Conservation (phyloP, 2,888 invertebrate genomes). For the Plemyria rubiginata region DNA sequence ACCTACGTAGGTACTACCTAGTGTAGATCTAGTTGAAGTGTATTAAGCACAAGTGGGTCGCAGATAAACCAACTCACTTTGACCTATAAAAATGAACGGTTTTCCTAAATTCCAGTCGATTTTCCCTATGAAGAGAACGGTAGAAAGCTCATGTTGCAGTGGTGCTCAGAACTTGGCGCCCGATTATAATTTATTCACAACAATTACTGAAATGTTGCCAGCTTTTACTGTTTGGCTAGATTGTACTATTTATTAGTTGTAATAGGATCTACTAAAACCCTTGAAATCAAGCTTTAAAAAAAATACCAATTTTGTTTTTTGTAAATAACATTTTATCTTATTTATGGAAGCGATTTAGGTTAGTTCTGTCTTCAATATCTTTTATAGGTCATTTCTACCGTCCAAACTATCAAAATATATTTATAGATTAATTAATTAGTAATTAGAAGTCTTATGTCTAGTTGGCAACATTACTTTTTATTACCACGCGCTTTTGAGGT, state of each 20-base stretch:
- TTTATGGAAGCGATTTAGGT: too few relatives aligned
- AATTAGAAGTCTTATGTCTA: background rate
- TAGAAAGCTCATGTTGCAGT: slow-evolving; percentile 51
- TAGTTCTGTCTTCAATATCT: too few relatives aligned
- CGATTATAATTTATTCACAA: slow-evolving; percentile 79
- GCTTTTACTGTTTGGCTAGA: slow-evolving; percentile 1
- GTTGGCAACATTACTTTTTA: slow-evolving; percentile 8
- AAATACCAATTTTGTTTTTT: too few relatives aligned
- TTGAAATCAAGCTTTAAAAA: too few relatives aligned
- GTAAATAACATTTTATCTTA: too few relatives aligned
- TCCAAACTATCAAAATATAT: background rate
- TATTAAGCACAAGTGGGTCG: slow-evolving; percentile 76
- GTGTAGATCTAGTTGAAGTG: slow-evolving; percentile 74
- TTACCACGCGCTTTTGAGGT: slow-evolving; percentile 22
- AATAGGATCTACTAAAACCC: too few relatives aligned
- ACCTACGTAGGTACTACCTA: slow-evolving; percentile 47
- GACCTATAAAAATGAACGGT: slow-evolving; percentile 60
- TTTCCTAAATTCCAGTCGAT: slow-evolving; percentile 48
- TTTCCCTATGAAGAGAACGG: slow-evolving; percentile 51
- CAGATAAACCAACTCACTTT: slow-evolving; percentile 53
- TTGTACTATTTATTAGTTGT: background rate
- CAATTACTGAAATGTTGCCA: slow-evolving; percentile 56
- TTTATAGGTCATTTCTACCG: too few relatives aligned
- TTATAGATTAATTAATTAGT: background rate
- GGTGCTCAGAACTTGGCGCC: slow-evolving; percentile 64